Base-by-base conservation (phyloP, 2,797 vertebrate species). In the Picus viridis region DNA sequence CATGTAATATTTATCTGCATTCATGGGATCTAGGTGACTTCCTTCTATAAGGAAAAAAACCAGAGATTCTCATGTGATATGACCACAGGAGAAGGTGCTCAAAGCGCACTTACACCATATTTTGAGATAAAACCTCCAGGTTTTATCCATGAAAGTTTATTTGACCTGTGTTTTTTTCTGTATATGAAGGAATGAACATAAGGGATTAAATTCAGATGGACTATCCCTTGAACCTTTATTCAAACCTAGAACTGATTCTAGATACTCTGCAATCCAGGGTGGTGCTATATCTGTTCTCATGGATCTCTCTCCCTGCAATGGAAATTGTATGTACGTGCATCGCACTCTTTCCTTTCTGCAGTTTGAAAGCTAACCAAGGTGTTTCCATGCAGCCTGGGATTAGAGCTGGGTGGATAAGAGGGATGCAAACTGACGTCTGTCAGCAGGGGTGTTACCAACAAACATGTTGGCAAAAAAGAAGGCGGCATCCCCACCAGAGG, bases 191-290 rank as follows among this genome's bases (percentile, higher is more conserved):
- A 78, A 81, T 36, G 65, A 68, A 47, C 27, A 24, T 45, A 75
- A 32, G 5, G 34, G 5, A 24, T 86, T 92, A 83, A 90, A 90
- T 10, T 70, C 54, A 77, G 45, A 75, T 58, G 54, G 54, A 7
- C 61, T 72, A 15, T 90, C 16, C 51, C 47, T 87, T 89, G 65
- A 92, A 83, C 29, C 34, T 74, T 92, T 63, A 58, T 58, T 79
- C 43, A 91, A 24, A 34, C 41, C 77, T 91, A 81, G 51, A 92
- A 73, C 53, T 43, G 64, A 58, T 94, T 58, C 27, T 63, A 96
- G 56, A 51, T 54, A 74, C 18, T 78, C 47, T 80, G 51, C 69
- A 79, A 69, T 76, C 41, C 32, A 62, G 36, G 16, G 11, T 30
- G 24, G 36, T 86, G 67, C 72, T 89, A 16, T 62, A 41, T 59